Evolutionary conservation across 2,888 invertebrate genomes (phyloP).

Genomic region (Megalurothrips usitatus): DNA sequence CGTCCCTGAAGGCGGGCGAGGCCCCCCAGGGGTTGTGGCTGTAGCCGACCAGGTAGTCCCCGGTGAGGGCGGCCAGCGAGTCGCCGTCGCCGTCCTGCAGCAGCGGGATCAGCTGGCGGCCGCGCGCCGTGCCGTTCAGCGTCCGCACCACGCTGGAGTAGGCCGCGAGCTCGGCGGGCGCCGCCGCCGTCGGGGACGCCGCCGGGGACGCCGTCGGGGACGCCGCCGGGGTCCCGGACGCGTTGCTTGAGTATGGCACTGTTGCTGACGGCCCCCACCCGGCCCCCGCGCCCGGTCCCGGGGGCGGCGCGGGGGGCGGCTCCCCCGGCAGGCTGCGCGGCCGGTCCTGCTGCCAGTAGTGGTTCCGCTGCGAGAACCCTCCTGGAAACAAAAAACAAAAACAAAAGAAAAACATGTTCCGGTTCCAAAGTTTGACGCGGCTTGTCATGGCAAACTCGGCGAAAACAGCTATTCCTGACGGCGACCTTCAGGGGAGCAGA

Average conservation of each 20-base stretch:
- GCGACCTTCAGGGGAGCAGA: background rate
- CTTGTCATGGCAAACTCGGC: no score
- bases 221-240: background rate
- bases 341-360: background rate
- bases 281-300: background rate
- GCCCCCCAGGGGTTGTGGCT: conserved; percentile 45
- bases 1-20: conserved; percentile 38
- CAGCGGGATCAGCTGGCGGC: conserved; percentile 21
- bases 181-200: background rate
- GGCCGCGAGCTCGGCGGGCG: background rate
- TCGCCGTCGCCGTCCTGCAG: background rate
- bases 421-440: no score
- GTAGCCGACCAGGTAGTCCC: conserved; percentile 40
- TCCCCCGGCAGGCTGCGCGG: background rate
- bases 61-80: background rate
- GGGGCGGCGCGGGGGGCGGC: background rate
- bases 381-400: background rate
- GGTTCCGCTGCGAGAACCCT: background rate
- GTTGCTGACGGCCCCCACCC: background rate
- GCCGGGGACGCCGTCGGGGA: background rate
- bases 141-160: background rate
- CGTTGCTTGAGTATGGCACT: no score
- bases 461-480: background rate
- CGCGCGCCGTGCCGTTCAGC: background rate
- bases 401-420: no score